Evolutionary conservation across 2,888 invertebrate species (phyloP).

Genomic region (Pterobdella sp.): DNA sequence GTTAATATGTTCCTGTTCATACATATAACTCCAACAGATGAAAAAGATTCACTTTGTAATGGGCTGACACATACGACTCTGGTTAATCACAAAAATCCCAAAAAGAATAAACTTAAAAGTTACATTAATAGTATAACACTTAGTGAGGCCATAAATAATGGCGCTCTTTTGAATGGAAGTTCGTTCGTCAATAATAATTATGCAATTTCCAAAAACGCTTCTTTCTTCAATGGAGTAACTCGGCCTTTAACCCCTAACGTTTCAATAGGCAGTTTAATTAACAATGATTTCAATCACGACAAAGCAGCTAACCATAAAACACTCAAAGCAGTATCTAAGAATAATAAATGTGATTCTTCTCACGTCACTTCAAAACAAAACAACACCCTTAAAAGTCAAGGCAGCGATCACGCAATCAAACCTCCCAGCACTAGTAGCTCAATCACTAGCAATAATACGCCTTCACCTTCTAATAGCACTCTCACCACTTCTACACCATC

Average conservation of each 20-base stretch:
- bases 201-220: background rate
- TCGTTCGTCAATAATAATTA: background rate
- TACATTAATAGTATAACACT: no score
- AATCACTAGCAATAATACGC: background rate
- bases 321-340: background rate
- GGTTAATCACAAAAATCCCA: no score
- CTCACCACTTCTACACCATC: slow-evolving; percentile 2
- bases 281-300: background rate
- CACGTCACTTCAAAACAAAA: background rate
- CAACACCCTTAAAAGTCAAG: background rate
- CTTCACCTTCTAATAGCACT: slow-evolving; percentile 1
- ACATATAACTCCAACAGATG: no score
- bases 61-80: no score
- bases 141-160: background rate
- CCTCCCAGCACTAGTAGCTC: background rate
- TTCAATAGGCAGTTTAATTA: background rate
- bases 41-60: no score
- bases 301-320: background rate
- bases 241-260: background rate
- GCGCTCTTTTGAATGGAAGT: background rate
- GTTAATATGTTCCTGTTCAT: no score
- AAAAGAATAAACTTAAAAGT: no score
- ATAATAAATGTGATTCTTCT: background rate
- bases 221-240: background rate
- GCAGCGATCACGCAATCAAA: background rate